phyloP scores from a whole-genome alignment of 2,797 vertebrate genomes.

The Mus spretus region DNA sequence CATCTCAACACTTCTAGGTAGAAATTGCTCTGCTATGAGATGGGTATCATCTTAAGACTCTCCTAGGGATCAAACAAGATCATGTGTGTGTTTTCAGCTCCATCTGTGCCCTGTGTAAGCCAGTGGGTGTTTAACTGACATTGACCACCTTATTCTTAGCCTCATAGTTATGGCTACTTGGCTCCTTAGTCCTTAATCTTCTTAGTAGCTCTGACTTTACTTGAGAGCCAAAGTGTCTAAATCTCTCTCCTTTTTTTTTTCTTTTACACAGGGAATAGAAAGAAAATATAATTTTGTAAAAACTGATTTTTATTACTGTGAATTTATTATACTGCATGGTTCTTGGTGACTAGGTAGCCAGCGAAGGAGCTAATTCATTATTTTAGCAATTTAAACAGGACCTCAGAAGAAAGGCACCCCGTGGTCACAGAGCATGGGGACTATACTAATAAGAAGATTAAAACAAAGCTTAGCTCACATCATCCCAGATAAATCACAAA shows the following conservation, averaged over 20 bases:
- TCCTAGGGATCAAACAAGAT: not conserved
- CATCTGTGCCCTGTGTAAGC: fast-evolving
- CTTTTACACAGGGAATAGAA: slow-evolving; percentile 33
- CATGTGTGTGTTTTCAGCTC: fast-evolving
- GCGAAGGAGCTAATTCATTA: slow-evolving; percentile 74
- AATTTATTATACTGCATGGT: slow-evolving; percentile 56
- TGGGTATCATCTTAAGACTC: no score
- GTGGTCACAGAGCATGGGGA: slow-evolving; percentile 35
- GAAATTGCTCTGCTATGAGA: not conserved
- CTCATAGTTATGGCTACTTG: not conserved
- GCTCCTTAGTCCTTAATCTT: not conserved
- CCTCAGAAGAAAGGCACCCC: slow-evolving; percentile 56
- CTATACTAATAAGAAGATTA: slow-evolving; percentile 76
- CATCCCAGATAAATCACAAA: slow-evolving; percentile 63
- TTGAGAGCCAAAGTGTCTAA: slow-evolving; percentile 34
- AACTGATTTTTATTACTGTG: slow-evolving; percentile 59
- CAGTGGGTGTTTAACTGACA: no score
- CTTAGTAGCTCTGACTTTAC: slow-evolving; percentile 22
- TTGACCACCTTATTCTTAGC: not conserved
- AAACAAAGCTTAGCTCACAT: slow-evolving; percentile 66
- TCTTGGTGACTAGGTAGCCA: slow-evolving; percentile 73
- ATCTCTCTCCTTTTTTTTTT: slow-evolving; percentile 38
- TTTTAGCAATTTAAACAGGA: slow-evolving; percentile 78
- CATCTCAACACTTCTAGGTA: not conserved
- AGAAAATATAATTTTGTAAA: slow-evolving; percentile 57